phyloP scores from a whole-genome alignment of 37 sponge, comb jelly and placozoan genomes.

The Mnemiopsis leidyi region DNA sequence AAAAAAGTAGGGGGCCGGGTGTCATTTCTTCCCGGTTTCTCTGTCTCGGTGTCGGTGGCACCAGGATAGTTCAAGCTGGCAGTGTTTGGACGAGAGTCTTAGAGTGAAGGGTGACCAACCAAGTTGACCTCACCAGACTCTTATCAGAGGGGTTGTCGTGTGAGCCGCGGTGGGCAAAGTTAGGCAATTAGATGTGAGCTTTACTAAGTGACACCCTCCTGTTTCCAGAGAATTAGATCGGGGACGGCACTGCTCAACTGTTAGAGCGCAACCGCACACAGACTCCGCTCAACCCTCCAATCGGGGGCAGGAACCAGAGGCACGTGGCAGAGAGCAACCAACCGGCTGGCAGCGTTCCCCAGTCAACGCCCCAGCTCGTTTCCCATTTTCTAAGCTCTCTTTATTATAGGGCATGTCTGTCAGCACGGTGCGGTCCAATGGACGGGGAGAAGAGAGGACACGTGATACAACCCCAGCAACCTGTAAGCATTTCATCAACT shows the following conservation, averaged over 20 bases:
- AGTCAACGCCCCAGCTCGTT: constrained; percentile 51
- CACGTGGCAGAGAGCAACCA: not conserved
- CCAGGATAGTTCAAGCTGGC: too few species aligned
- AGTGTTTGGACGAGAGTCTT: too few species aligned
- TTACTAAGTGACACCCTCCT: not conserved
- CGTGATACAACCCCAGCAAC: constrained; percentile 19
- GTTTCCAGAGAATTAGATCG: not conserved
- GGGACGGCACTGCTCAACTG: not conserved
- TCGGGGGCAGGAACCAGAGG: not conserved
- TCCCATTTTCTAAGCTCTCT: constrained; percentile 50
- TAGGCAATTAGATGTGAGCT: not conserved
- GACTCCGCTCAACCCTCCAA: not conserved
- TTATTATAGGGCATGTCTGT: constrained; percentile 49
- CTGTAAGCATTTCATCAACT: constrained; percentile 44
- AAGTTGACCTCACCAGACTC: not conserved
- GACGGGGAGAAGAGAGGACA: not conserved
- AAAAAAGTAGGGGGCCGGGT: too few species aligned
- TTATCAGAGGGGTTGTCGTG: not conserved
- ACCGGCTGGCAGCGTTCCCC: not conserved
- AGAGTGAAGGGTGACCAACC: too few species aligned
- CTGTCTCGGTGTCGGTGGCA: too few species aligned
- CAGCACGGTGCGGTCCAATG: constrained; percentile 20
- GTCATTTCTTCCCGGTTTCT: too few species aligned
- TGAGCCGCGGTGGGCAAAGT: not conserved
- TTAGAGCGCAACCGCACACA: not conserved